A percentile compares a stretch with the other conserved stretches of the same genome.
Conservation (phyloP, 1,140 invertebrate species). For the Sarcophaga bullata region DNA sequence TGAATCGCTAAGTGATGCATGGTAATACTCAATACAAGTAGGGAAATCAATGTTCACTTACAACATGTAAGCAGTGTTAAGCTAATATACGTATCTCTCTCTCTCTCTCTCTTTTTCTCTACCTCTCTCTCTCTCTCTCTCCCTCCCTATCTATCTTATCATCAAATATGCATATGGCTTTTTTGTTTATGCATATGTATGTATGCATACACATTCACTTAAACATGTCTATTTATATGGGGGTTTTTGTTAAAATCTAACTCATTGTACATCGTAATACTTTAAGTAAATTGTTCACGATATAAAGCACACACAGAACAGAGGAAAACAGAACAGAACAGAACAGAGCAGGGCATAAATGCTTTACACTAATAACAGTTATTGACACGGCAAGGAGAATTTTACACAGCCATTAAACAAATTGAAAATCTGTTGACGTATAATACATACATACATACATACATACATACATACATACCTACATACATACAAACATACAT, state of each 20-base stretch:
- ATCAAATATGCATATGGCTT: neutral
- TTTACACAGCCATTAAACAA: slow-evolving; percentile 18
- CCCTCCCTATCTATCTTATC: too few relatives aligned
- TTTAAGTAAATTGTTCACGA: slow-evolving; percentile 11
- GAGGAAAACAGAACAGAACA: too few relatives aligned
- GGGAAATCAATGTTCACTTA: slow-evolving; percentile 24
- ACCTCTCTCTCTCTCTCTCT: too few relatives aligned
- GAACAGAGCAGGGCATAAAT: neutral
- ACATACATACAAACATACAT: neutral
- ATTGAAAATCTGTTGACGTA: neutral
- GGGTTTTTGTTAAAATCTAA: neutral
- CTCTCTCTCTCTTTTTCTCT: too few relatives aligned
- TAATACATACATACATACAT: neutral
- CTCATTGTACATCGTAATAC: neutral
- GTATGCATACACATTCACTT: neutral
- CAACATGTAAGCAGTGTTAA: neutral
- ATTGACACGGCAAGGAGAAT: neutral
- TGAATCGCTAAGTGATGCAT: neutral
- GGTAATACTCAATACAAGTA: neutral
- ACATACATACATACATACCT: too few relatives aligned
- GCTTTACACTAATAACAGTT: neutral
- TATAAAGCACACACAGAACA: neutral
- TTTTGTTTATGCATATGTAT: neutral
- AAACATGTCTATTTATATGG: neutral
- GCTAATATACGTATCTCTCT: neutral